Conservation (phyloP, 2,113 vertebrate genomes). For the Cyphomyrus discorhynchus region DNA sequence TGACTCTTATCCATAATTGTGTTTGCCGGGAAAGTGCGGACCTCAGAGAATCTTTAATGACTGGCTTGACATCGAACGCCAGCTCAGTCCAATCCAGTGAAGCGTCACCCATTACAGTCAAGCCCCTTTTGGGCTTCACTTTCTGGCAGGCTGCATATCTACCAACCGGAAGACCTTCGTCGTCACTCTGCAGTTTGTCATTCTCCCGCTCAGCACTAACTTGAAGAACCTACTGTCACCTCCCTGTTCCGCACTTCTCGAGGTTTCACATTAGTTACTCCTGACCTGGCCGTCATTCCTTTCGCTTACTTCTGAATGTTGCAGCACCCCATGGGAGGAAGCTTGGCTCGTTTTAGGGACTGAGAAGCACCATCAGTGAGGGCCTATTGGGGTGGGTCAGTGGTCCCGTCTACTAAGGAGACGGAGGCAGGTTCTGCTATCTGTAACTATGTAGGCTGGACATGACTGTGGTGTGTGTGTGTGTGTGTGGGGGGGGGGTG, state of each 20-base stretch:
- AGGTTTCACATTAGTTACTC: not conserved
- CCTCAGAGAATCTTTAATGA: not conserved
- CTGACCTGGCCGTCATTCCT: not conserved
- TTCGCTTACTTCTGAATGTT: not conserved
- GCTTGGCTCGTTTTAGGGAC: not conserved
- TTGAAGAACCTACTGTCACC: not conserved
- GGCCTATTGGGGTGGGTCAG: not conserved
- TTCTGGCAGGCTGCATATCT: not conserved
- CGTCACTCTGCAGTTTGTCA: not conserved
- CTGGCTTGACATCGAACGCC: not conserved
- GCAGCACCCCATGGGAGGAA: not conserved
- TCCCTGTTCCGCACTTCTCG: not conserved
- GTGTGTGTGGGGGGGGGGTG: not conserved
- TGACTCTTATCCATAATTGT: conserved; percentile 30
- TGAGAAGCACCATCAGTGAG: not conserved
- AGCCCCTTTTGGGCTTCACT: not conserved
- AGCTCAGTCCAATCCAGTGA: not conserved
- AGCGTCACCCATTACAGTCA: not conserved
- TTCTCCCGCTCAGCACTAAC: not conserved
- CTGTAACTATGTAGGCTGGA: not conserved
- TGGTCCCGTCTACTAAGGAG: not conserved
- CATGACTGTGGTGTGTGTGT: not conserved
- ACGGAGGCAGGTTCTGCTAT: not conserved
- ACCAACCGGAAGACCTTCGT: not conserved
- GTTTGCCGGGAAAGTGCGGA: not conserved